These are phyloP conservation scores for Mustela erminea DNA, from an alignment of 2,797 vertebrate species.

Conservation along the genomic window DNA sequence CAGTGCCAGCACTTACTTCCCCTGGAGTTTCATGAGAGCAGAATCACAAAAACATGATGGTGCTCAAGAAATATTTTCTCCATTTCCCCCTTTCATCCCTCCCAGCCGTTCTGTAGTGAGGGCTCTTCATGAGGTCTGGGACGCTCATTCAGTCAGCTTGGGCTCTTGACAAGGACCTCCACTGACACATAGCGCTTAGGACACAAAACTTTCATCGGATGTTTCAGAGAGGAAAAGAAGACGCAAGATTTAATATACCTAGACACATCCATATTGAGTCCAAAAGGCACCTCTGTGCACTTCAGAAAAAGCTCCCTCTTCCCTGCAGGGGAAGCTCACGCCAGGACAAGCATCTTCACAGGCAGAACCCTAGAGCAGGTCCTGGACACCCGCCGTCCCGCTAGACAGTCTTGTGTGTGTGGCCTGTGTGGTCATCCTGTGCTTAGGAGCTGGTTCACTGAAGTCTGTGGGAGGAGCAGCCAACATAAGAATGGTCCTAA, in stretches of 20 bases:
- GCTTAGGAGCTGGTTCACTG: neutral
- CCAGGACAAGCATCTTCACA: neutral
- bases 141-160: neutral
- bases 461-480: neutral
- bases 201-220: neutral
- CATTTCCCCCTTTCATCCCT: neutral
- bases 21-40: neutral
- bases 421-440: rapidly evolving
- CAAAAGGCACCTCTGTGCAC: neutral
- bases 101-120: neutral
- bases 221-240: neutral
- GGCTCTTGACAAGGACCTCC: neutral
- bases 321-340: neutral
- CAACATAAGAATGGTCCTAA: neutral
- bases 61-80: neutral
- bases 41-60: neutral
- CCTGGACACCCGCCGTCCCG: neutral
- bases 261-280: neutral
- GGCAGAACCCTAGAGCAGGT: neutral
- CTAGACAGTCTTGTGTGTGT: neutral
- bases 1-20: neutral
- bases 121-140: neutral
- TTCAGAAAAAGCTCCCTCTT: neutral
- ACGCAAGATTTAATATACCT: neutral
- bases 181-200: too few relatives aligned